phyloP scores from a whole-genome alignment of 1,140 invertebrate genomes.

The Zaprionus camerounensis region DNA sequence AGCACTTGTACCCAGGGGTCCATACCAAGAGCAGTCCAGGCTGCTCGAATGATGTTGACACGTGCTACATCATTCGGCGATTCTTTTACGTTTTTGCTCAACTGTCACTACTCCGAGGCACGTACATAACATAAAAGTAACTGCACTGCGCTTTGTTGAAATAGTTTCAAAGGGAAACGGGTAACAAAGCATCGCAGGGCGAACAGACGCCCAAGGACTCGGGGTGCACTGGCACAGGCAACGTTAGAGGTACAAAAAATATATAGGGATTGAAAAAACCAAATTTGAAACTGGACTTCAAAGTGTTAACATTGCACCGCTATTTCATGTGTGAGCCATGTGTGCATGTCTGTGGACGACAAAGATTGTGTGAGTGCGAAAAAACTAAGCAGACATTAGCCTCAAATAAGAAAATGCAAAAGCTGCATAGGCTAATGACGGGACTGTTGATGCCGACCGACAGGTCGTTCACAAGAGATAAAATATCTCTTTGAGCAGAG shows the following conservation, averaged over 20 bases:
- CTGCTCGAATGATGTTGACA: conserved; percentile 72
- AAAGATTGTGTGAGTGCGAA: conserved; percentile 41
- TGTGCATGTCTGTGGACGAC: conserved; percentile 9
- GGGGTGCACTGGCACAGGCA: conserved; percentile 14
- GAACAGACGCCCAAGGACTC: conserved; percentile 21
- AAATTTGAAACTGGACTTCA: conserved; percentile 78
- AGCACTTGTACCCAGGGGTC: conserved; percentile 14
- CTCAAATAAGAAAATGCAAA: conserved; percentile 38
- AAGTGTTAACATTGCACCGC: conserved; percentile 79
- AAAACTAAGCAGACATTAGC: conserved; percentile 26
- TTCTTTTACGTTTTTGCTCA: conserved; percentile 53
- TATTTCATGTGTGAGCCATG: conserved; percentile 46
- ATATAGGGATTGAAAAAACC: conserved; percentile 38
- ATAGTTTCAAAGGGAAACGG: conserved; percentile 76
- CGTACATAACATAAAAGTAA: conserved; percentile 82
- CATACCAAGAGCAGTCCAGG: conserved; percentile 7
- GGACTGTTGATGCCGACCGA: neutral
- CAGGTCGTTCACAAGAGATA: conserved; percentile 36
- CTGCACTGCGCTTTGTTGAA: conserved; percentile 81
- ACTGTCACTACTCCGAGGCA: conserved; percentile 64
- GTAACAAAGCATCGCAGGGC: conserved; percentile 66
- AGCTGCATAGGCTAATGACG: conserved; percentile 64
- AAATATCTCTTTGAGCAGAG: conserved; percentile 18
- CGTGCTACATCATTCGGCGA: conserved; percentile 73
- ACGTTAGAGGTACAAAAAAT: conserved; percentile 36